Conservation (phyloP, 1,140 invertebrate species). For the Harlomillsia oculata region DNA sequence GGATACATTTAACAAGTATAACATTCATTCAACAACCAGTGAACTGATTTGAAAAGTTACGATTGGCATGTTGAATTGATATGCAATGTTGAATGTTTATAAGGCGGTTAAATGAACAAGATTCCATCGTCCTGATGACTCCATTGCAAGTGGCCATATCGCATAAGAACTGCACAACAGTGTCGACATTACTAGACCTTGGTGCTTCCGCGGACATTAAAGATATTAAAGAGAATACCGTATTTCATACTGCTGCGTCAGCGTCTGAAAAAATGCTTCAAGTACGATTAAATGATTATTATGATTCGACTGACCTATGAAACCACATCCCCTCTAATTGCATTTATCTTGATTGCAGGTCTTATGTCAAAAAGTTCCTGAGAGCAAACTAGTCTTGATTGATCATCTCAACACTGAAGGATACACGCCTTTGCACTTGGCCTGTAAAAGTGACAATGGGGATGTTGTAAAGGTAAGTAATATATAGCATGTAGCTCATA, state of each 20-base stretch:
- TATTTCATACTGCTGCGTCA: slow-evolving; percentile 18
- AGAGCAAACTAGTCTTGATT: background rate
- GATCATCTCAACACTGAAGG: slow-evolving; percentile 17
- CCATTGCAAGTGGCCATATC: slow-evolving; percentile 28
- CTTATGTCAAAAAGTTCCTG: background rate
- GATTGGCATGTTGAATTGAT: background rate
- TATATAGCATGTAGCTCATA: too few relatives aligned
- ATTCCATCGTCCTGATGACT: slow-evolving; percentile 7
- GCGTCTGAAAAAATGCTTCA: background rate
- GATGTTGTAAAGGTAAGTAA: slow-evolving; percentile 18
- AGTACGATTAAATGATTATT: background rate
- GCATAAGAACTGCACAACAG: background rate
- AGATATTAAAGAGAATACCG: slow-evolving; percentile 13
- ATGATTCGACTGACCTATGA: background rate
- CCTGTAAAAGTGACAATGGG: slow-evolving; percentile 14
- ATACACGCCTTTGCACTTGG: slow-evolving; percentile 14
- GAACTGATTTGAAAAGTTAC: background rate
- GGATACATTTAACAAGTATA: too few relatives aligned
- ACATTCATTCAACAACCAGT: background rate
- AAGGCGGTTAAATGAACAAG: slow-evolving; percentile 12
- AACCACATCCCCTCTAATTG: background rate
- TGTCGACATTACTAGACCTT: background rate
- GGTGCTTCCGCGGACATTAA: slow-evolving; percentile 9
- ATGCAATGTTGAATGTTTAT: background rate
- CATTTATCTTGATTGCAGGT: background rate